Evolutionary conservation across 2,888 invertebrate species (phyloP).

Genomic region (Hirtodrosophila trivittata): DNA sequence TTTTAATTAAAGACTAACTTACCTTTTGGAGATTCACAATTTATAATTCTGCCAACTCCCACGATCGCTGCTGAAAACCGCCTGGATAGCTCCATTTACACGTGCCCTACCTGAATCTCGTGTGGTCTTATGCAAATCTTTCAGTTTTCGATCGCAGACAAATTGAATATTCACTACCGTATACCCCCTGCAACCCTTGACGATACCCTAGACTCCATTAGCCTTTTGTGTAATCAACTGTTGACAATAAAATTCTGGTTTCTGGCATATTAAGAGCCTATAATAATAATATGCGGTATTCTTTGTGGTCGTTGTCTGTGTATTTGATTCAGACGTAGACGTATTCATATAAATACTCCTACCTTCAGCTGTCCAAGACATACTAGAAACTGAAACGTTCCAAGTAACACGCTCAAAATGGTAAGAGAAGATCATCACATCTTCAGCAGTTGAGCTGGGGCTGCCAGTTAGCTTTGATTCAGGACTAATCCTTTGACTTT

Average conservation of each 20-base stretch:
- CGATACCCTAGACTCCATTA: constrained; percentile 47
- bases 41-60: no score
- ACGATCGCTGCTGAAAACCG: no score
- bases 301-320: constrained; percentile 40
- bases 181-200: neutral
- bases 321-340: neutral
- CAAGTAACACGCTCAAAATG: constrained; percentile 66
- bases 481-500: constrained; percentile 19
- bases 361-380: constrained; percentile 24
- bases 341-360: constrained; percentile 65
- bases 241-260: constrained; percentile 72
- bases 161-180: neutral
- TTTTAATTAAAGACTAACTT: neutral
- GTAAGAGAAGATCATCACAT: constrained; percentile 53
- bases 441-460: neutral
- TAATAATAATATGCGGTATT: constrained; percentile 65
- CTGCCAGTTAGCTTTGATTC: neutral
- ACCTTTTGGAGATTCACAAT: no score
- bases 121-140: no score
- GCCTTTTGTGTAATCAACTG: constrained; percentile 49
- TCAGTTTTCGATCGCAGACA: neutral
- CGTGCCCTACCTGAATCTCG: no score
- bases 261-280: constrained; percentile 75
- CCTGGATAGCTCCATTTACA: no score
- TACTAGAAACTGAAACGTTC: constrained; percentile 53